Base-by-base conservation (phyloP, 1,140 invertebrate genomes). In the Acromyrmex echinatior region DNA sequence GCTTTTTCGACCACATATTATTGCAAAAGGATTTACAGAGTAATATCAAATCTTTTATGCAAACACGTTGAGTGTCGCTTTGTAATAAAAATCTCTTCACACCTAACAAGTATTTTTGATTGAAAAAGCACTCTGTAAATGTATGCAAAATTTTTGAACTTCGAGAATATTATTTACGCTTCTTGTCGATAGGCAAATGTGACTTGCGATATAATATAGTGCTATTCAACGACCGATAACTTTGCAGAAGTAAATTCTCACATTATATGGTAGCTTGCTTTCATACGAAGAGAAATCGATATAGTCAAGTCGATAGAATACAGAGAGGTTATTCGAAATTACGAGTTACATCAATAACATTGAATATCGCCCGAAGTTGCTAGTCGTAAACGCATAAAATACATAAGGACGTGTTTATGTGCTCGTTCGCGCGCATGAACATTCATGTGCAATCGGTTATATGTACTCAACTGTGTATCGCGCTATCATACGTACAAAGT, bases 331-430 rank as follows among this genome's bases (percentile, higher is more conserved):
- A 66, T 79, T 63, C 60, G 39, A 66, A 79, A 66, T 66, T 79
- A 66, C 77, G 45, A 66, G 77, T 66, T 51, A 53, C 77, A 80
- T 80, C 65, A 80, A 80, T 80, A 80, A 80, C 77, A 2, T 49
- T 28, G 77, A 80, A 80, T 16, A 53, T 6, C 45, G 45, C 12
- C n/a, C 25, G 28, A 53, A 79, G 77, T 68, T 16, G 62, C 45
- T 53, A 4, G 62, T 53, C 28, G 35, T 62, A 60, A 77, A 62
- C n/a, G 45, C 14, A 80, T 79, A 53, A 79, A 79, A 79, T 68
- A 68, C 35, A 21, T 63, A 80, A 68, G 31, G 28, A 66, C 77
- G 28, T 35, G 62, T 80, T 78, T 80, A 39, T 65, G 49, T 16
- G 45, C 62, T n/a, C 45, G n/a, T 79, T 65, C 25, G 60, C 66